Base-by-base conservation (phyloP, 2,113 vertebrate genomes). In the Turnix velox region DNA sequence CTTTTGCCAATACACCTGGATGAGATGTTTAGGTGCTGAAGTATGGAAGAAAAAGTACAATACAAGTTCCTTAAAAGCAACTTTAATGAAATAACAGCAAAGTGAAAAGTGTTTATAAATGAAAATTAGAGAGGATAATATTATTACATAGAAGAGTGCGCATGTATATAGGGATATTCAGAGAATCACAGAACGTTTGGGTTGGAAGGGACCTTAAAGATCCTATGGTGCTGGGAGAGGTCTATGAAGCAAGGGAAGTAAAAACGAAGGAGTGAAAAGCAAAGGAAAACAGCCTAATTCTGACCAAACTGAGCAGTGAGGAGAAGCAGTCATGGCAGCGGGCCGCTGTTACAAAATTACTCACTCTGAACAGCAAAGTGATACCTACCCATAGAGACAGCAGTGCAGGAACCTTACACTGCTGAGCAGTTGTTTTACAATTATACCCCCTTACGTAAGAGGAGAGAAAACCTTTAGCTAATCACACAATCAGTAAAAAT, bases 391-490 rank as follows among this genome's bases (percentile, higher is more conserved):
- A 7, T 30, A 66, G 93, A 68, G 65, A 52, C 23, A 75, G 65
- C 0, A 7, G 23, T 49, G 33, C 24, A 55, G 33, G 22, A 4
- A 58, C 57, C 66, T 54, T 74, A 67, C 62, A 18, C 15, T 75
- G 57, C 52, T 74, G 69, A 90, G 58, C 77, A 84, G 40, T 2
- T 57, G 4, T 20, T 73, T 92, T 59, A 92, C 61, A 88, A 22
- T 86, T 84, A 66, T 20, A 20, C 14, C 16, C 52, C 65, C 17
- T 3, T 1, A 68, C n/a, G 14, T 45, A 74, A 45, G 25, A n/a
- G n/a, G n/a, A n/a, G n/a, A n/a, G n/a, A 19, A 55, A 87, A 46
- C 10, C 39, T 0, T 2, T 7, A 43, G 19, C 7, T 30, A 18
- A 7, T 23, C 3, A 5, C 43, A 68, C 45, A 67, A 72, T 39